phyloP scores from a whole-genome alignment of 2,113 vertebrate genomes.

The Oryzias melastigma region DNA sequence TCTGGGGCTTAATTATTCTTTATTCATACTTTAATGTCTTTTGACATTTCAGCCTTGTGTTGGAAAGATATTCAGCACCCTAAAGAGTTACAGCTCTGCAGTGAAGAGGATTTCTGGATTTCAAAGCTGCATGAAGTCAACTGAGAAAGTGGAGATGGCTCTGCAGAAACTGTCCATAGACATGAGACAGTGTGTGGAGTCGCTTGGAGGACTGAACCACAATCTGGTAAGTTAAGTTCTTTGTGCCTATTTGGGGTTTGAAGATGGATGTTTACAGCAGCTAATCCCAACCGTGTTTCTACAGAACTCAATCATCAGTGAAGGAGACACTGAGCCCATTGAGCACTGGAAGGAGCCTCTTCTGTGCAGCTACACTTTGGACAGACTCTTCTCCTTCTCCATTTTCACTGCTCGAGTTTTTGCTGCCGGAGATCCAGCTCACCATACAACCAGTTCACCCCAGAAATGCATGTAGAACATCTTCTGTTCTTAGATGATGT shows the following conservation, averaged over 20 bases:
- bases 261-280: no score
- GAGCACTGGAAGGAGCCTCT: background rate
- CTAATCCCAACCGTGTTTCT: background rate
- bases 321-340: accelerated
- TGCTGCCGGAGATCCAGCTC: constrained; percentile 47
- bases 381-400: constrained; percentile 68
- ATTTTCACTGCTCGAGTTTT: constrained; percentile 64
- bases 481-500: background rate
- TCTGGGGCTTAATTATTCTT: background rate
- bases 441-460: background rate
- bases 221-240: constrained; percentile 11
- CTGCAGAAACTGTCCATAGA: constrained; percentile 37
- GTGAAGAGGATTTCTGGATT: constrained; percentile 37
- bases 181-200: constrained; percentile 31
- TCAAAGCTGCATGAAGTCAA: constrained; percentile 25
- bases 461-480: constrained; percentile 34
- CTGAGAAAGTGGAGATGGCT: constrained; percentile 17
- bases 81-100: constrained; percentile 50
- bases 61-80: constrained; percentile 52
- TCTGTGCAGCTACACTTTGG: constrained; percentile 49
- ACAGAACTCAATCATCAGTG: background rate
- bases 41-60: constrained; percentile 62
- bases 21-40: background rate
- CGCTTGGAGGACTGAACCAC: background rate
- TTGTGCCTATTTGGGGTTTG: background rate